Base-by-base conservation (phyloP, 2,888 invertebrate genomes). In the Sialis lutaria region DNA sequence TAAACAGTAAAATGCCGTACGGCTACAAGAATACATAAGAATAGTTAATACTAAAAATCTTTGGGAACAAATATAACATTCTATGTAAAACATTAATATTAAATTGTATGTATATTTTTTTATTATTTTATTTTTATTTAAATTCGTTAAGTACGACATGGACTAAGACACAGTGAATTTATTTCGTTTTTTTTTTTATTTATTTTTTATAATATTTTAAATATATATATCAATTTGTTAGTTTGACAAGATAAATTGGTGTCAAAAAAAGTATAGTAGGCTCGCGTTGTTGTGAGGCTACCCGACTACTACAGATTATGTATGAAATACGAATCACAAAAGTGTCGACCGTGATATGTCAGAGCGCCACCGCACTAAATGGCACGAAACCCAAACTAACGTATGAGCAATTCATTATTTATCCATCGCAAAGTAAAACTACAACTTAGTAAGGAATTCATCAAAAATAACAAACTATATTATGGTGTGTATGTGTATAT, bases 111-210 rank as follows among this genome's bases (percentile, higher is more conserved):
- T 47, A 42, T 47, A 47, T 47, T 47, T 47, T 47, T 47, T 47
- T 64, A 63, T 64, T 63, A 60, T 60, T 57, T 59, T 57, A 53
- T 61, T 56, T 46, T 50, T 47, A 35, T 50, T 56, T 60, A 64
- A 64, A 65, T 64, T 65, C 64, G 64, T 64, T 64, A 64, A 64
- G 64, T 64, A 64, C 64, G 64, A 65, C 65, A 65, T 51, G 64
- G 64, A 65, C 65, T 65, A 65, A 65, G 65, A 65, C 65, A 65
- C 65, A 62, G 62, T 64, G 63, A 62, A 63, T 64, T 57, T 64
- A 63, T 64, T 47, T 64, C 64, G 64, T 63, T 64, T 55, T 51
- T 51, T 53, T 52, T 51, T 42, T 39, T 49, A 35, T 46, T 50
- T 50, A 40, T 42, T 52, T 49, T 48, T 50, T 50, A 50, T 49